Conservation (phyloP, 2,797 vertebrate genomes). For the Halcyon badia region DNA sequence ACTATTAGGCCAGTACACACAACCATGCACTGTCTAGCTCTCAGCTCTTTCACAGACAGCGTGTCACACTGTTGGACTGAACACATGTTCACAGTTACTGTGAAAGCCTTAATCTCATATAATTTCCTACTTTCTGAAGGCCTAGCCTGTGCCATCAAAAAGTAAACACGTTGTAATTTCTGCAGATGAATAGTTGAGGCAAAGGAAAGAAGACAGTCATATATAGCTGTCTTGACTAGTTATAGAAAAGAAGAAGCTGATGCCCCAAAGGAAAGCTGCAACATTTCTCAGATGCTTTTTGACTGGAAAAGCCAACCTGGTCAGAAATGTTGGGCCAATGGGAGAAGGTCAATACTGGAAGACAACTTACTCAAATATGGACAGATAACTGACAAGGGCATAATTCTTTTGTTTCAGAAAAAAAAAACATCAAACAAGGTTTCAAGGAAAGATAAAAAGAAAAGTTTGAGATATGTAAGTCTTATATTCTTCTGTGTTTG, state of each 20-base stretch:
- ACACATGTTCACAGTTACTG: not conserved
- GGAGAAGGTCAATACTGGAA: not conserved
- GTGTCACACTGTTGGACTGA: not conserved
- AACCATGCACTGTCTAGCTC: fast-evolving
- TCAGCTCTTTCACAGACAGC: not conserved
- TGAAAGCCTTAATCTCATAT: not conserved
- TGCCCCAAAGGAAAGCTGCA: not conserved
- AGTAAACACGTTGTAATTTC: not conserved
- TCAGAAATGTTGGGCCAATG: not conserved
- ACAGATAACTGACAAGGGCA: not conserved
- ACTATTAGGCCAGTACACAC: not conserved
- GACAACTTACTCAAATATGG: not conserved
- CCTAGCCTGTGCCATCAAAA: not conserved
- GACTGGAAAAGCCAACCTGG: not conserved
- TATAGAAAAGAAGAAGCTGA: not conserved
- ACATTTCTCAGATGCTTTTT: not conserved
- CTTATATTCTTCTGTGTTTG: not conserved
- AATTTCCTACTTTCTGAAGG: not conserved
- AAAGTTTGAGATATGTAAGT: fast-evolving
- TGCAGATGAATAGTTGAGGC: not conserved
- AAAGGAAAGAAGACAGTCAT: not conserved
- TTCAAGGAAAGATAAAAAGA: not conserved
- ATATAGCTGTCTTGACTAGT: not conserved
- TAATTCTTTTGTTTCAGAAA: not conserved
- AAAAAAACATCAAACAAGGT: not conserved